phyloP scores from a whole-genome alignment of 2,797 vertebrate species.

The Takifugu rubripes region DNA sequence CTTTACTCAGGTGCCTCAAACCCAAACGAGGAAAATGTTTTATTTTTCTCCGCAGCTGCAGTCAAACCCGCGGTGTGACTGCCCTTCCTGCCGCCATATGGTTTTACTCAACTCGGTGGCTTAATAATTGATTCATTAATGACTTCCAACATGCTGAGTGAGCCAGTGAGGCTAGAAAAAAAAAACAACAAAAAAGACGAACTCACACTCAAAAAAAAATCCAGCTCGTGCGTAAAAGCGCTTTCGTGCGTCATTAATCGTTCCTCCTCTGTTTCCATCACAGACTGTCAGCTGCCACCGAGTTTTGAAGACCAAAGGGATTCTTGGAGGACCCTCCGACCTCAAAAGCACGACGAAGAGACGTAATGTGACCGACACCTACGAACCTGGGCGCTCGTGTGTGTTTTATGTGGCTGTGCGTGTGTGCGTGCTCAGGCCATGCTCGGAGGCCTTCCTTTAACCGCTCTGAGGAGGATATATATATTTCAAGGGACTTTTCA shows the following conservation, averaged over 20 bases:
- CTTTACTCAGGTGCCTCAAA: conserved; percentile 41
- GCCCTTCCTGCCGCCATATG: conserved; percentile 48
- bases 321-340: conserved; percentile 75
- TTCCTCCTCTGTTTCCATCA: not conserved
- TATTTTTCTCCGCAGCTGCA: conserved; percentile 36
- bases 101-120: conserved; percentile 59
- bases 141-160: conserved; percentile 52
- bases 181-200: not conserved
- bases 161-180: conserved; percentile 14
- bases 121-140: conserved; percentile 71
- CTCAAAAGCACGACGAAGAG: conserved; percentile 66
- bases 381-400: conserved; percentile 19
- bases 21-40: conserved; percentile 4
- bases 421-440: conserved; percentile 16
- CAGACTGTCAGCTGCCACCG: conserved; percentile 80
- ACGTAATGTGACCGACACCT: conserved; percentile 55
- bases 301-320: conserved; percentile 71
- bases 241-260: not conserved
- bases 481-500: conserved; percentile 63
- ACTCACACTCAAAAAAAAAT: not conserved
- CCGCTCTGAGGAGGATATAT: conserved; percentile 34
- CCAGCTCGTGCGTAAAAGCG: not conserved
- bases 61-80: not conserved
- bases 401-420: conserved; percentile 8
- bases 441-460: conserved; percentile 47